phyloP scores from a whole-genome alignment of 2,888 invertebrate genomes.

The Thelaira solivaga region DNA sequence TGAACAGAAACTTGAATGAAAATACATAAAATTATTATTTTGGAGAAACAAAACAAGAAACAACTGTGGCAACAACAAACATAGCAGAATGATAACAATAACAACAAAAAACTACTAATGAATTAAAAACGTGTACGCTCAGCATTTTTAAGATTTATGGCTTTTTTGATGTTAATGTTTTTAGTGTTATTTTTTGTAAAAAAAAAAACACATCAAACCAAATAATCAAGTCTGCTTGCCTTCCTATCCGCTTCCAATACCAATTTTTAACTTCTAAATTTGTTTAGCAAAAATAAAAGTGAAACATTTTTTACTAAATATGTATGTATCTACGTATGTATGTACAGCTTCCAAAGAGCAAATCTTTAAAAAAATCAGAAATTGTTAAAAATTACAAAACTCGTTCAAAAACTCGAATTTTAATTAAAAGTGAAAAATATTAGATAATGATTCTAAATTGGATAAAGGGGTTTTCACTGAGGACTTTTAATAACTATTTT shows the following conservation, averaged over 20 bases:
- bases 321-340: too few species aligned
- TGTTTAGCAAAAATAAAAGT: not conserved
- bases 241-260: constrained; percentile 6
- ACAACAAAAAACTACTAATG: constrained; percentile 56
- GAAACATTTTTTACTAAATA: too few species aligned
- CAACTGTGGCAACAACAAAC: constrained; percentile 4
- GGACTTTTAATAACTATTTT: too few species aligned
- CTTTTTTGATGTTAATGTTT: constrained; percentile 42
- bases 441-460: too few species aligned
- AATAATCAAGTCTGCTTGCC: constrained; percentile 29
- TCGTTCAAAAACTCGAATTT: constrained; percentile 63
- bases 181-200: constrained; percentile 20
- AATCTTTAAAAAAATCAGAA: not conserved
- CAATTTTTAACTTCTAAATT: constrained; percentile 25
- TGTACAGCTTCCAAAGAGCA: not conserved
- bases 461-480: constrained; percentile 72
- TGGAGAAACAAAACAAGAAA: constrained; percentile 11
- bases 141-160: constrained; percentile 59
- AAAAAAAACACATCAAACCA: constrained; percentile 2
- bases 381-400: constrained; percentile 49
- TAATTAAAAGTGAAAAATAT: constrained; percentile 75
- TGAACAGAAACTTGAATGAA: constrained; percentile 14
- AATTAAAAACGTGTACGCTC: constrained; percentile 60
- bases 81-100: constrained; percentile 43
- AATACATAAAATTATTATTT: constrained; percentile 54